A percentile compares a stretch with the other conserved stretches of the same genome.
phyloP scores from a whole-genome alignment of 35 echinoderm and acorn worm species.

The Diadema setosum region DNA sequence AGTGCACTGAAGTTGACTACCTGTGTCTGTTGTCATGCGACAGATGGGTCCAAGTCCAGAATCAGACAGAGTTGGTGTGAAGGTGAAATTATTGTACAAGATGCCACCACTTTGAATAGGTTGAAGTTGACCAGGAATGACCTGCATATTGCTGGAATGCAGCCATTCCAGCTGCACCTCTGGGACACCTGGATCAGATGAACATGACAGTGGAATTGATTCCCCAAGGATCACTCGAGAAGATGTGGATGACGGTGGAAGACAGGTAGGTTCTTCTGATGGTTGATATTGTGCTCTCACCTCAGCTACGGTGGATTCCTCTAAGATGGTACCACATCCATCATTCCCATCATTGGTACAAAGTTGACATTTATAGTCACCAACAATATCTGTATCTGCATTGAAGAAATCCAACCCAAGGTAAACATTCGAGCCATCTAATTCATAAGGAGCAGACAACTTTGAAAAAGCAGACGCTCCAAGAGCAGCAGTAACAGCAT shows the following conservation, averaged over 20 bases:
- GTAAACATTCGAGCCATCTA: too few species aligned
- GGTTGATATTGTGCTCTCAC: not conserved
- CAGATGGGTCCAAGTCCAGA: not conserved
- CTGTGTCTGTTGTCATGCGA: not conserved
- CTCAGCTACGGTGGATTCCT: not conserved
- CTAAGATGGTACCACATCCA: not conserved
- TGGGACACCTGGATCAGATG: not conserved
- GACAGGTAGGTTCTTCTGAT: not conserved
- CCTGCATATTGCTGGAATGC: not conserved
- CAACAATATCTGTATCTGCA: not conserved
- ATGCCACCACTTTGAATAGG: not conserved
- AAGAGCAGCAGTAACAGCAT: not conserved
- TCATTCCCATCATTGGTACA: not conserved
- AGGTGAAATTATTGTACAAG: not conserved
- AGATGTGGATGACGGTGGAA: not conserved
- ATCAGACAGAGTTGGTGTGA: not conserved
- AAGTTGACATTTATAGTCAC: slow-evolving; percentile 21
- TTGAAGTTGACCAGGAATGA: not conserved
- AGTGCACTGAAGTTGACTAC: not conserved
- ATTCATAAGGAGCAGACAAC: not conserved
- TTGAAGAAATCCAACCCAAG: not conserved
- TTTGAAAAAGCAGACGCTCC: not conserved
- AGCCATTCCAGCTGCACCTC: not conserved
- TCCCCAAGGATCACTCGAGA: not conserved
- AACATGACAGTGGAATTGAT: slow-evolving; percentile 6